phyloP scores from a whole-genome alignment of 2,888 invertebrate genomes.

The Torymus aiolomorphi region DNA sequence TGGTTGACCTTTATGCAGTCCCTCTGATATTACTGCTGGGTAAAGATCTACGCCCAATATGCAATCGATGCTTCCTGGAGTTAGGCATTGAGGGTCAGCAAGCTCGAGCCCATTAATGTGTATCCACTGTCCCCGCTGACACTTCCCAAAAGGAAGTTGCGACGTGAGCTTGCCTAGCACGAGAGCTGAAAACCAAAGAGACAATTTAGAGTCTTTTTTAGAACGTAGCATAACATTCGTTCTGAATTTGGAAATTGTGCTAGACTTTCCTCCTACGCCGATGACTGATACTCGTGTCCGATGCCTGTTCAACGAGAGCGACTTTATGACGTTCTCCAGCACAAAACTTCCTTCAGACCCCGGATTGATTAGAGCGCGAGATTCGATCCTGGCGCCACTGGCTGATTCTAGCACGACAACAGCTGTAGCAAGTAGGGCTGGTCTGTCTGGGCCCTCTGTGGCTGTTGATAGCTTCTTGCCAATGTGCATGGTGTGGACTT shows the following conservation, averaged over 20 bases:
- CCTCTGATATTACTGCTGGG: constrained; percentile 10
- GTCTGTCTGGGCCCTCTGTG: too few relatives aligned
- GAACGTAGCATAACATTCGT: not conserved
- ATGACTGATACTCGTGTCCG: not conserved
- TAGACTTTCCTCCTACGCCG: not conserved
- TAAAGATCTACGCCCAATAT: constrained; percentile 38
- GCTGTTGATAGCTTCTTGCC: too few relatives aligned
- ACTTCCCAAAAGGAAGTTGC: not conserved
- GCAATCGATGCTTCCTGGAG: not conserved
- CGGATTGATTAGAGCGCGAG: too few relatives aligned
- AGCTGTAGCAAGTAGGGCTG: too few relatives aligned
- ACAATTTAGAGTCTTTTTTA: not conserved
- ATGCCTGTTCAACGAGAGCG: too few relatives aligned
- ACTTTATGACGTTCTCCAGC: too few relatives aligned
- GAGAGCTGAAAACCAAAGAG: not conserved
- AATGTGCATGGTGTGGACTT: too few relatives aligned
- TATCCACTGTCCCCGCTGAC: not conserved
- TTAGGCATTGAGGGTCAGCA: not conserved
- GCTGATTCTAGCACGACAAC: too few relatives aligned
- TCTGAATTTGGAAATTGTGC: not conserved
- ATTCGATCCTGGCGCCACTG: too few relatives aligned
- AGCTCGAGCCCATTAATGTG: not conserved
- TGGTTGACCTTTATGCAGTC: constrained; percentile 13
- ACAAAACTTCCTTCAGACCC: too few relatives aligned
- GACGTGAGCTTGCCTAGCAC: not conserved